phyloP scores from a whole-genome alignment of 1,140 invertebrate species.

The Plectus sambesii region DNA sequence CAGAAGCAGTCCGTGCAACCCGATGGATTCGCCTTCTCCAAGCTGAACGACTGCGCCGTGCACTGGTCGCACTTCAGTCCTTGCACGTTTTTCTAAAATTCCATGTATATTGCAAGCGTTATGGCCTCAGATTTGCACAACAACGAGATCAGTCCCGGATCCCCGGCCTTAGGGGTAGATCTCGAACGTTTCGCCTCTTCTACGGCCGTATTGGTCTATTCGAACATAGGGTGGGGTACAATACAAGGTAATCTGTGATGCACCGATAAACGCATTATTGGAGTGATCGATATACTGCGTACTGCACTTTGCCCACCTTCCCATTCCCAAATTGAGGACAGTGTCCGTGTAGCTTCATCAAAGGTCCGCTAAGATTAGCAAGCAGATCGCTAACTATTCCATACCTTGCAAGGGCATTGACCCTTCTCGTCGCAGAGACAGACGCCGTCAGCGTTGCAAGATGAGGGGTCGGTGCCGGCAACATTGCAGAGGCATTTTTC shows the following conservation, averaged over 20 bases:
- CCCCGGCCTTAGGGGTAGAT: no score
- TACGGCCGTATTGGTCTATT: no score
- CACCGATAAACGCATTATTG: no score
- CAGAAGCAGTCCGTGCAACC: constrained; percentile 97
- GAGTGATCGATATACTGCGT: constrained; percentile 7
- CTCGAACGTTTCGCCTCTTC: no score
- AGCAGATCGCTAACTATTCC: constrained; percentile 3
- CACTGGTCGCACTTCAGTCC: constrained; percentile 72
- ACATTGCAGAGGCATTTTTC: constrained; percentile 64
- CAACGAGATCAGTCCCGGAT: no score
- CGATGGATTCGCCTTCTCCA: constrained; percentile 68
- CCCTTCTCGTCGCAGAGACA: constrained; percentile 53
- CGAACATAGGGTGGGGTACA: no score
- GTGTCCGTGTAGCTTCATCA: no score
- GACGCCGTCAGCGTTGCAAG: constrained; percentile 50
- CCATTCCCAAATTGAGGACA: no score
- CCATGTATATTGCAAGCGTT: background rate
- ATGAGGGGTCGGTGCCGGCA: constrained; percentile 56
- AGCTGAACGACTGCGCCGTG: constrained; percentile 73
- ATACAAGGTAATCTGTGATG: no score
- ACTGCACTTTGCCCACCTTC: no score
- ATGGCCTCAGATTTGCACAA: no score
- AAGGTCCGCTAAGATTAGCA: constrained; percentile 1
- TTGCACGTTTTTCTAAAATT: constrained; percentile 56
- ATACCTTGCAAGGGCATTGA: constrained; percentile 67